A percentile compares a stretch with the other conserved stretches of the same genome.
phyloP scores from a whole-genome alignment of 2,797 vertebrate genomes.

The Labeo calbasu region DNA sequence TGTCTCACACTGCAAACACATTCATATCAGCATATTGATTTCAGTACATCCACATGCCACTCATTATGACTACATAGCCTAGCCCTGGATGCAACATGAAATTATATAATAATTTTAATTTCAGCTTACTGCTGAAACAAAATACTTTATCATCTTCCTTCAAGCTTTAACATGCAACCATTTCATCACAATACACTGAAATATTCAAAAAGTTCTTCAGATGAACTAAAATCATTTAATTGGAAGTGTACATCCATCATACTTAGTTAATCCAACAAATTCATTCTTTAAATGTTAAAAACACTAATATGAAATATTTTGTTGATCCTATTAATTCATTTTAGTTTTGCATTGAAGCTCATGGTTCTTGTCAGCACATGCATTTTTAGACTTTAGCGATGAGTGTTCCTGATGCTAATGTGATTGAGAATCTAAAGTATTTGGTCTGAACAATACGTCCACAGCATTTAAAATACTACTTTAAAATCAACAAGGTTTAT shows the following conservation, averaged over 20 bases:
- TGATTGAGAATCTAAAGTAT: background rate
- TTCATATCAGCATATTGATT: background rate
- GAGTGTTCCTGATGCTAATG: background rate
- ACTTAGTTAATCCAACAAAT: background rate
- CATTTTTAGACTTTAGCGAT: background rate
- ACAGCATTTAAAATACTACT: too few relatives aligned
- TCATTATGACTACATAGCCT: background rate
- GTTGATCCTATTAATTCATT: too few relatives aligned
- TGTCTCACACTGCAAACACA: background rate
- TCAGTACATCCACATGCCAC: background rate
- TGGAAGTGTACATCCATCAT: background rate
- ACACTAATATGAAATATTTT: background rate
- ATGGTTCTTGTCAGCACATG: background rate
- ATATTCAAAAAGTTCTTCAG: background rate
- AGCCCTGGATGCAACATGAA: background rate
- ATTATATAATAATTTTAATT: background rate
- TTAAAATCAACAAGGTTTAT: too few relatives aligned
- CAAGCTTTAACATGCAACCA: background rate
- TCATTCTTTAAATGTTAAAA: background rate
- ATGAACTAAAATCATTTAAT: background rate
- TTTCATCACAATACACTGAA: too few relatives aligned
- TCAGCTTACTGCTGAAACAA: background rate
- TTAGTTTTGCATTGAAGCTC: too few relatives aligned
- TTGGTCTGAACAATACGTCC: too few relatives aligned
- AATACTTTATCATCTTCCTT: background rate